Evolutionary conservation across 2,113 vertebrate genomes (phyloP), one percentile per base, ranked within the genome.

Genomic region (Triplophysa tibetana): DNA sequence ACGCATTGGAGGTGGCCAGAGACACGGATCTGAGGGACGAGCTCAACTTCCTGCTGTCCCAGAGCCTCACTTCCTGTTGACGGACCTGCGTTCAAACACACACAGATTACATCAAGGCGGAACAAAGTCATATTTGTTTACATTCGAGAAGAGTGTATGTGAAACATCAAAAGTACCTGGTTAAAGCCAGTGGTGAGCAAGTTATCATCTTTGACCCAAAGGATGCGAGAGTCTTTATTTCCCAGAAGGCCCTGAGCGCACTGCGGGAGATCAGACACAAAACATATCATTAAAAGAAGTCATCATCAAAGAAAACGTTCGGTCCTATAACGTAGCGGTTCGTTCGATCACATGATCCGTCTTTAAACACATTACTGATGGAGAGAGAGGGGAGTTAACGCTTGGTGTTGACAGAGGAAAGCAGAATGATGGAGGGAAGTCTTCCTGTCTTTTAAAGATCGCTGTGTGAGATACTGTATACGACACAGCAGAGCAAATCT

Each of bases 141-240:
- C 33, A 8, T 38, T 38, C 7, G 5, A 8, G 23, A 50, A 24
- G 23, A 16, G 14, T 50, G 19, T 8, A 14, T 33, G 29, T 23
- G 19, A 52, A 70, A 54, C 45, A 4, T 69, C n/a, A 19, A 2
- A 29, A 70, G 88, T 90, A 98, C 97, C 96, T 93, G 95, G 88
- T 94, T 97, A 87, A 97, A 97, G 76, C 96, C 95, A 0, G 96
- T 91, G 1, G 96, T 96, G 79, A 98, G 82, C 11, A 99, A 88
- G 81, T 86, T 77, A 74, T 96, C 93, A 38, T 92, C 90, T 74
- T 91, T 93, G 50, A 92, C 89, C 97, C 97, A 99, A 10, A 92
- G 87, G 85, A 97, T 87, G 24, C 93, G 92, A 1, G 93, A 94
- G 70, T 97, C 96, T 89, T 92, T 96, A 92, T 93, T 94, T 87